phyloP scores from a whole-genome alignment of 2,797 vertebrate species.

The Tauraco hartlaubi region DNA sequence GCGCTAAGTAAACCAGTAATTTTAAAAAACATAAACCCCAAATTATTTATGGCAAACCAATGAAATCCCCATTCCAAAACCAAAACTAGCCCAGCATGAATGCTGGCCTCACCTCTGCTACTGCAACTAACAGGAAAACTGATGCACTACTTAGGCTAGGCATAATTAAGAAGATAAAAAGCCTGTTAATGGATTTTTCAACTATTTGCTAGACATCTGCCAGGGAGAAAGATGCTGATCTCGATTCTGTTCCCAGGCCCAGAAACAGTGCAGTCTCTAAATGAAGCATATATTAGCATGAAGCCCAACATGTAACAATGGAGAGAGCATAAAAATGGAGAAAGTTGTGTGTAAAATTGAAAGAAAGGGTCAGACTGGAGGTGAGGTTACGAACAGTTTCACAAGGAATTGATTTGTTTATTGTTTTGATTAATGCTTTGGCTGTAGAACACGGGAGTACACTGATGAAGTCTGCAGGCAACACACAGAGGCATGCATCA shows the following conservation, averaged over 20 bases:
- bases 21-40: neutral
- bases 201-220: neutral
- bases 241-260: neutral
- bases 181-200: neutral
- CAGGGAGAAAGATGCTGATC: neutral
- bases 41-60: slow-evolving; percentile 12
- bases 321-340: neutral
- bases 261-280: neutral
- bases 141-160: neutral
- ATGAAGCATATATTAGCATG: neutral
- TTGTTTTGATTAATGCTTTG: neutral
- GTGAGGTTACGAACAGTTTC: neutral
- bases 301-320: neutral
- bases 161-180: neutral
- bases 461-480: neutral
- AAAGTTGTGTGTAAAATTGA: neutral
- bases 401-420: neutral
- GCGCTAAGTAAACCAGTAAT: slow-evolving; percentile 9
- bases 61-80: slow-evolving; percentile 1
- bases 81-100: neutral
- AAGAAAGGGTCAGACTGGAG: neutral
- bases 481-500: neutral
- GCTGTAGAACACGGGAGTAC: neutral
- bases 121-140: neutral
- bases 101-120: slow-evolving; percentile 6